Conservation (phyloP, 30 jellyfish, hydroid and myxozoan genomes). For the Chrysaora quinquecirrha region DNA sequence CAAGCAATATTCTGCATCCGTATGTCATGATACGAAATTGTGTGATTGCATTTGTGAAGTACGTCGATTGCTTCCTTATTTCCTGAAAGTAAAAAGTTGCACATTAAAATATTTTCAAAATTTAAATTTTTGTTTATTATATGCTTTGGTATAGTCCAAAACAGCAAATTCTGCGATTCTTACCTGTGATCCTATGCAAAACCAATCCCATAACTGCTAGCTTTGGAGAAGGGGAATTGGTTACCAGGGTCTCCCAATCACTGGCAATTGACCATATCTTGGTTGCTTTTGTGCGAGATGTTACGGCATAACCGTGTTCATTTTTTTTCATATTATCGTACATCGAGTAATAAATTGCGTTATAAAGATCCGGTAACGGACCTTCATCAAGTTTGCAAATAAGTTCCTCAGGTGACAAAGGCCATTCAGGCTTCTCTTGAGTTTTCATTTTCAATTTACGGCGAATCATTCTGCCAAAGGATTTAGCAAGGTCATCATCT, state of each 20-base stretch:
- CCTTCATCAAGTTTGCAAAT: neutral
- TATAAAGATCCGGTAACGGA: neutral
- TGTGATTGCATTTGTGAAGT: neutral
- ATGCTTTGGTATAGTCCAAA: neutral
- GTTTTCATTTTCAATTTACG: neutral
- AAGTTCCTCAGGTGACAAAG: neutral
- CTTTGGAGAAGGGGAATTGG: neutral
- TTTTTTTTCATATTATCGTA: neutral
- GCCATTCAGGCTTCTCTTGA: neutral
- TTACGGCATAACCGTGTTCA: neutral
- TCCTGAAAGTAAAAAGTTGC: neutral
- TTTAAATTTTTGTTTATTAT: neutral
- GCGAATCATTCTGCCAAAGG: neutral
- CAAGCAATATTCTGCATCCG: neutral
- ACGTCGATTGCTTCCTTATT: neutral
- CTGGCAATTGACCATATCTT: neutral
- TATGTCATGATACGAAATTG: neutral
- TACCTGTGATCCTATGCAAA: neutral
- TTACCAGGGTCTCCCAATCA: conserved; percentile 1
- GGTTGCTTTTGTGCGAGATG: neutral
- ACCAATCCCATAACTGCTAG: conserved; percentile 1
- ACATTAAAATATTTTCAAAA: neutral
- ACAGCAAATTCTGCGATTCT: too few relatives aligned
- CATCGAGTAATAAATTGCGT: neutral
- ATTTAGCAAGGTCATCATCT: neutral